Percentiles rank a stretch among this genome's conserved stretches.
Evolutionary conservation across 2,797 vertebrate genomes (phyloP).

Genomic region (Hyperoplus lanceolatus): DNA sequence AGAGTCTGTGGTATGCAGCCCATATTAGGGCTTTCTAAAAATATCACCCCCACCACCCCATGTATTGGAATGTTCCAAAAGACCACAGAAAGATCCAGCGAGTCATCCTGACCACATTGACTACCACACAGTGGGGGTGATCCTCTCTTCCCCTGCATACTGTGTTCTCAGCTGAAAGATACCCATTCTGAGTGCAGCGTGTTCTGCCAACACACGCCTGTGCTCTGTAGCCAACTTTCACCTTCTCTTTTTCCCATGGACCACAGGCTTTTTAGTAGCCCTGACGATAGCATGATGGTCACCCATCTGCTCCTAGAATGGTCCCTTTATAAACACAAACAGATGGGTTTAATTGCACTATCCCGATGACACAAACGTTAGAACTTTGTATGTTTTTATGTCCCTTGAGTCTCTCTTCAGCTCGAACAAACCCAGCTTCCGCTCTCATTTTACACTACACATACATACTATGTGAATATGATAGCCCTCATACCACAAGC

Average conservation of each 20-base stretch:
- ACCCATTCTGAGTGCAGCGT: conserved; percentile 46
- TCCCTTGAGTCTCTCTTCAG: conserved; percentile 24
- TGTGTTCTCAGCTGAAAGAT: conserved; percentile 60
- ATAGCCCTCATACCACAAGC: conserved; percentile 39
- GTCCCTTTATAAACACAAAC: conserved; percentile 61
- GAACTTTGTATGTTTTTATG: conserved; percentile 49
- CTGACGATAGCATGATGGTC: conserved; percentile 64
- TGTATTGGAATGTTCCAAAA: conserved; percentile 90
- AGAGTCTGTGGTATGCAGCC: conserved; percentile 92
- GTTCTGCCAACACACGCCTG: conserved; percentile 53
- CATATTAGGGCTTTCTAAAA: conserved; percentile 93
- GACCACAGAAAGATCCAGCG: conserved; percentile 85
- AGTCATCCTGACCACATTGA: conserved; percentile 82
- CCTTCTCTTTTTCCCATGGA: conserved; percentile 59
- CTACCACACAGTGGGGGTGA: conserved; percentile 76
- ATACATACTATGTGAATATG: conserved; percentile 41
- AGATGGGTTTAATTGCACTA: conserved; percentile 55
- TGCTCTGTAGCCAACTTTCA: conserved; percentile 65
- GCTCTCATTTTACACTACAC: conserved; percentile 44
- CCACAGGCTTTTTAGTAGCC: conserved; percentile 53
- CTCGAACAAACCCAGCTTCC: conserved; percentile 26
- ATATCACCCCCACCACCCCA: conserved; percentile 88
- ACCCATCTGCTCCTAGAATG: conserved; percentile 43
- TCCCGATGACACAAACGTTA: conserved; percentile 45
- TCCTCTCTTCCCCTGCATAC: conserved; percentile 68